Evolutionary conservation across 2,797 vertebrate genomes (phyloP), one percentile per base, ranked within the genome.

Genomic region (Mus spretus): DNA sequence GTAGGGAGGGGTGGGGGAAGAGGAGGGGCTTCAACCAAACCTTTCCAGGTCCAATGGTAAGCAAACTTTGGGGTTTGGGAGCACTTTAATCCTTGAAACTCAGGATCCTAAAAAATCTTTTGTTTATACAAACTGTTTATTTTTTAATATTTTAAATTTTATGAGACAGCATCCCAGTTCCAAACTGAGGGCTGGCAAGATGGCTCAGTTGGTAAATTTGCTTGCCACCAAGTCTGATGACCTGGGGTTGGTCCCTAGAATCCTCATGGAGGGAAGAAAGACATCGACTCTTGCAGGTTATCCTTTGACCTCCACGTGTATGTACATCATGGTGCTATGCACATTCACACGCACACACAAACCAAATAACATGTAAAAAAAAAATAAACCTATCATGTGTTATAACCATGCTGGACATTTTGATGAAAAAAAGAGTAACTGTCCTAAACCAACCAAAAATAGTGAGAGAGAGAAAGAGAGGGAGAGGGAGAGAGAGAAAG

Each of bases 21-120:
- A 40, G 37, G 78, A 47, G 57, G 72, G 79, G 80, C 26, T 75
- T 93, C 82, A 93, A 31, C 20, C 55, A 47, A 81, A 34, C n/a
- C 78, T 89, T 81, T 83, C 72, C 74, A 63, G 61, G 61, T 81
- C 31, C 5, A 40, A 28, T 22, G 63, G 57, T 74, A 85, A 84
- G 37, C 57, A 93, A 84, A 61, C 34, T 47, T 92, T 79, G 77
- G 55, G 83, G n/a, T 37, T 55, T 90, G 87, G 50, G n/a, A 65
- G 22, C 3, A 57, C 47, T 90, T 86, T 87, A 78, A 47, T 28
- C 61, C 50, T 55, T 86, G 84, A 95, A 89, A 90, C 57, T 47
- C 40, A 92, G 79, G 31, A 91, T 88, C 34, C 40, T 63, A 85
- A 94, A 80, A 40, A 50, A 77, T 20, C 26, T 82, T 95, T 88